Conservation (phyloP, 1,140 invertebrate species). For the Lineus longissimus region DNA sequence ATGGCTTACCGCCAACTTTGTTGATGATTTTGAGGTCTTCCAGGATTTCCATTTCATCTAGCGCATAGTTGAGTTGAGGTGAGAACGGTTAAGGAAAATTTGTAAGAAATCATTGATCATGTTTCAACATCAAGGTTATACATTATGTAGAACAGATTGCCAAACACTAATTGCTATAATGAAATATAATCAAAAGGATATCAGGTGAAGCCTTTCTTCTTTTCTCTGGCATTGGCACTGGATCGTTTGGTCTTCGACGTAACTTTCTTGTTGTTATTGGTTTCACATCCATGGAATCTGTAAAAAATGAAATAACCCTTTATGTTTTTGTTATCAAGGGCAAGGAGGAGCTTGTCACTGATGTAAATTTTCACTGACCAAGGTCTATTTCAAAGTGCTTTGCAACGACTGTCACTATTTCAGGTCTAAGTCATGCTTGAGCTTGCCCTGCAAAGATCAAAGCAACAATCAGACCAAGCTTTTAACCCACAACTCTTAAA, state of each 20-base stretch:
- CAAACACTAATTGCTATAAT: too few relatives aligned
- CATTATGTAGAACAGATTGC: too few relatives aligned
- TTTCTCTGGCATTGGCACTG: conserved; percentile 71
- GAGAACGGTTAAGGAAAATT: conserved; percentile 47
- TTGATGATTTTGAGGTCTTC: conserved; percentile 81
- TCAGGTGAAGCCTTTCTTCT: conserved; percentile 63
- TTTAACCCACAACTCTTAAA: too few relatives aligned
- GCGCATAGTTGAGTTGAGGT: conserved; percentile 75
- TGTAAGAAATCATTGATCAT: background rate
- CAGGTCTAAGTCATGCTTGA: too few relatives aligned
- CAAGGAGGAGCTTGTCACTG: too few relatives aligned
- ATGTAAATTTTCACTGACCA: too few relatives aligned
- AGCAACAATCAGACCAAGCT: too few relatives aligned
- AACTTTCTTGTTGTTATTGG: conserved; percentile 77
- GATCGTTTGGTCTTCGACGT: conserved; percentile 86
- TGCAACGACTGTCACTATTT: too few relatives aligned
- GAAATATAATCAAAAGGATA: conserved; percentile 45
- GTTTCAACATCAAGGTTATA: too few relatives aligned
- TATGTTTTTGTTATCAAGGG: too few relatives aligned
- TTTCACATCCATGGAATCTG: conserved; percentile 56
- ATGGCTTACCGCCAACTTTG: conserved; percentile 58
- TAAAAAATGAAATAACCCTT: conserved; percentile 13
- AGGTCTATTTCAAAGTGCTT: too few relatives aligned
- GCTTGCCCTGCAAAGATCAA: too few relatives aligned
- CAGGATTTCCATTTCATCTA: conserved; percentile 86